Percentiles rank a stretch among this genome's conserved stretches.
These are phyloP conservation scores for Echiichthys vipera DNA, from an alignment of 2,797 vertebrate genomes.

Conservation along the genomic window DNA sequence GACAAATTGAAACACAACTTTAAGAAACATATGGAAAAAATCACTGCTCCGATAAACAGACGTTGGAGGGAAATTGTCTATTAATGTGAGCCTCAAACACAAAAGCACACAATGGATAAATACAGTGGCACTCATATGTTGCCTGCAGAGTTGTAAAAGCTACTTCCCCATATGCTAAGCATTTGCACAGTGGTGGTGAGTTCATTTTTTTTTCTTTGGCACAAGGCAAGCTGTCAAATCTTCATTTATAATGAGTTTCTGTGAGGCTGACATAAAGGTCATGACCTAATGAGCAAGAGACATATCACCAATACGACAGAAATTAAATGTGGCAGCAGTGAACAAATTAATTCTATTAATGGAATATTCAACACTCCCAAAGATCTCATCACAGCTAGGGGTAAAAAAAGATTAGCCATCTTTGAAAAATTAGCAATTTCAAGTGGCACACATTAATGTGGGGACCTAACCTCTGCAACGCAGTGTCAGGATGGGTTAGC, in stretches of 20 bases:
- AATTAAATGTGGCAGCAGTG: constrained; percentile 78
- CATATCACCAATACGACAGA: constrained; percentile 70
- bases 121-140: constrained; percentile 32
- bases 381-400: constrained; percentile 77
- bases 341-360: constrained; percentile 81
- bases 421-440: constrained; percentile 81
- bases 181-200: constrained; percentile 27
- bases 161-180: constrained; percentile 45
- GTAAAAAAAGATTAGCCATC: constrained; percentile 76
- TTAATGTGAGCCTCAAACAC: constrained; percentile 17
- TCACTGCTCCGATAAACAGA: constrained; percentile 51
- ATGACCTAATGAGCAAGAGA: constrained; percentile 62
- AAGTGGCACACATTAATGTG: constrained; percentile 77
- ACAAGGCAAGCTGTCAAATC: constrained; percentile 68
- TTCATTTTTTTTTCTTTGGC: constrained; percentile 3
- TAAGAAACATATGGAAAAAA: constrained; percentile 49
- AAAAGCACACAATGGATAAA: constrained; percentile 32
- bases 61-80: constrained; percentile 28
- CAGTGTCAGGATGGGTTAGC: constrained; percentile 79
- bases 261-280: constrained; percentile 72
- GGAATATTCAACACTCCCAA: constrained; percentile 79
- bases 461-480: constrained; percentile 75
- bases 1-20: constrained; percentile 66
- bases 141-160: constrained; percentile 32
- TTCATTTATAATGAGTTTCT: constrained; percentile 72